phyloP scores from a whole-genome alignment of 1,140 invertebrate genomes.

The Listronotus bonariensis region DNA sequence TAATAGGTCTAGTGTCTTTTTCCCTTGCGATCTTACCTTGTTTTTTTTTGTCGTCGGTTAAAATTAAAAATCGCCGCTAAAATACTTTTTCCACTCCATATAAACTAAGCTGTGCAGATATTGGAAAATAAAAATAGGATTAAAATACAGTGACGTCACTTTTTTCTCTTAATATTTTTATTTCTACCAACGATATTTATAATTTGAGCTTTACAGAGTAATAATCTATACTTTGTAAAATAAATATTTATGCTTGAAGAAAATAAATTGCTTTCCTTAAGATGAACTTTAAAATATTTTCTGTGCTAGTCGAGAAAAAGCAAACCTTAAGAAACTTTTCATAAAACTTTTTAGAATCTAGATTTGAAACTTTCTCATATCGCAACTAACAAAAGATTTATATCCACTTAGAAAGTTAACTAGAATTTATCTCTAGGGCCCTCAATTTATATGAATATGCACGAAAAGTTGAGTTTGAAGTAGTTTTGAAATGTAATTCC shows the following conservation, averaged over 20 bases:
- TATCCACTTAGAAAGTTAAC: conserved; percentile 49
- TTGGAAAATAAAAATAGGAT: too few species aligned
- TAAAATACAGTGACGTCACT: too few species aligned
- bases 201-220: conserved; percentile 14
- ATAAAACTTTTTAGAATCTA: conserved; percentile 45
- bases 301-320: conserved; percentile 20
- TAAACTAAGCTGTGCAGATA: too few species aligned
- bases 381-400: conserved; percentile 50
- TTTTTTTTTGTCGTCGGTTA: too few species aligned
- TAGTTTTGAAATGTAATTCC: conserved; percentile 2
- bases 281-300: conserved; percentile 32
- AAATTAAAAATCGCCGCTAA: too few species aligned
- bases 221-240: conserved; percentile 20
- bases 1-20: too few species aligned
- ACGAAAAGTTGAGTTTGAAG: conserved; percentile 24
- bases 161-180: too few species aligned
- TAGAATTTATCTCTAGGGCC: conserved; percentile 39
- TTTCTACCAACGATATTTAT: neutral
- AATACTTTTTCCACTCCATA: too few species aligned
- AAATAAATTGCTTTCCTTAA: conserved; percentile 30
- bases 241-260: conserved; percentile 32
- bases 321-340: conserved; percentile 19
- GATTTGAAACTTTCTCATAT: conserved; percentile 49
- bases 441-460: conserved; percentile 47
- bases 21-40: too few species aligned